Conservation (phyloP, 2,888 invertebrate species). For the Pasiphila rectangulata region DNA sequence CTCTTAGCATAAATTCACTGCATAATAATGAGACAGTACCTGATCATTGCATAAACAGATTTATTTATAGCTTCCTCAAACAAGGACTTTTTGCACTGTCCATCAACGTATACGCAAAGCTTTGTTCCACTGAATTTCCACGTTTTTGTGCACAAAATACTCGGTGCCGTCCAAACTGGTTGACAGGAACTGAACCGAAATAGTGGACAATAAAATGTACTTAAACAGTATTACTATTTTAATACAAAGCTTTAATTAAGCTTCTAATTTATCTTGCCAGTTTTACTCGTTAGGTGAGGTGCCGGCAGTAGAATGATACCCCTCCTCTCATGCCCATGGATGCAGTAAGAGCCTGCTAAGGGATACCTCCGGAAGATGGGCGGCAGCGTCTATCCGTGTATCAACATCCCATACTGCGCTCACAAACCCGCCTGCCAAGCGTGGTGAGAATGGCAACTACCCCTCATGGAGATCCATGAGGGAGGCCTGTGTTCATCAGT, state of each 20-base stretch:
- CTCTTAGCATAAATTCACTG: slow-evolving; percentile 20
- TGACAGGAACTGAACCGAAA: slow-evolving; percentile 54
- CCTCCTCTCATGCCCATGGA: no score
- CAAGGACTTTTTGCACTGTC: slow-evolving; percentile 21
- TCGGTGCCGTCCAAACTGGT: slow-evolving; percentile 34
- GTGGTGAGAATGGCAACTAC: no score
- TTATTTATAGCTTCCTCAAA: slow-evolving; percentile 25
- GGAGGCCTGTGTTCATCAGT: no score
- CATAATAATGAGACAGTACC: slow-evolving; percentile 23
- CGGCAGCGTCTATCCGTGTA: no score
- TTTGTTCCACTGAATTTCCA: slow-evolving; percentile 26
- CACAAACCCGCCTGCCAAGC: no score
- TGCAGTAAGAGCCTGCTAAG: no score
- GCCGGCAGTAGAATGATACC: no score
- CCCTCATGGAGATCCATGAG: no score
- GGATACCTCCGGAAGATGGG: no score
- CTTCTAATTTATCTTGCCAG: not conserved
- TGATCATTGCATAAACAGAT: slow-evolving; percentile 26
- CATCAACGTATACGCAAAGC: slow-evolving; percentile 19
- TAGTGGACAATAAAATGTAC: slow-evolving; percentile 21
- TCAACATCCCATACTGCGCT: no score
- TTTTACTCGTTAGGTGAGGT: no score
- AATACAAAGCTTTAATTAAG: not conserved
- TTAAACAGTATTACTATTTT: slow-evolving; percentile 2
- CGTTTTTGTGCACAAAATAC: slow-evolving; percentile 25